phyloP scores from a whole-genome alignment of 2,797 vertebrate genomes.

The Ara ararauna region DNA sequence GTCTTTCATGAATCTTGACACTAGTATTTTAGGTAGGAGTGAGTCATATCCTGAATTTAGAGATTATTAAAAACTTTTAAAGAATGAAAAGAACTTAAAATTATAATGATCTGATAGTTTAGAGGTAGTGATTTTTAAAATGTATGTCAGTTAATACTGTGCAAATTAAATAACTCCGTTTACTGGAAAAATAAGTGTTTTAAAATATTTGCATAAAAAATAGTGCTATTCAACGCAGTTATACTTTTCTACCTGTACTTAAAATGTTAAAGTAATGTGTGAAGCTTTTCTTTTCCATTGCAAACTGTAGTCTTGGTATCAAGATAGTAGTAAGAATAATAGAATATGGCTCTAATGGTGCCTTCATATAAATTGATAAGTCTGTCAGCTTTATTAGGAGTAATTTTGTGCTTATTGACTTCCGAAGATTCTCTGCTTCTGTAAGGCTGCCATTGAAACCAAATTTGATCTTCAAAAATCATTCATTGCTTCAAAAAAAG shows the following conservation, averaged over 20 bases:
- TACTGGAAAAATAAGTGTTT: fast-evolving
- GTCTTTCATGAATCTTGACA: neutral
- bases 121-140: neutral
- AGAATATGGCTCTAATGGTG: neutral
- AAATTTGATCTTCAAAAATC: neutral
- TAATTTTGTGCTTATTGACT: neutral
- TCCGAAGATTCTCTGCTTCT: neutral
- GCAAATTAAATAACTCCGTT: neutral
- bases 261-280: neutral
- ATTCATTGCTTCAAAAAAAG: neutral
- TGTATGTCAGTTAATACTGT: neutral
- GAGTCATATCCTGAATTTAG: fast-evolving
- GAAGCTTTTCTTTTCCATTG: neutral
- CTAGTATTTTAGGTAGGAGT: neutral
- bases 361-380: neutral
- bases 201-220: neutral
- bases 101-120: neutral
- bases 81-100: neutral
- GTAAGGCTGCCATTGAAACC: neutral
- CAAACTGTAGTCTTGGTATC: neutral
- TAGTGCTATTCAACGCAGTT: neutral
- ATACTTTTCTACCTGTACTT: neutral
- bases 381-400: neutral
- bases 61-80: neutral
- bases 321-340: neutral